Base-by-base conservation (phyloP, 1,140 invertebrate species). In the Choristoneura fumiferana region DNA sequence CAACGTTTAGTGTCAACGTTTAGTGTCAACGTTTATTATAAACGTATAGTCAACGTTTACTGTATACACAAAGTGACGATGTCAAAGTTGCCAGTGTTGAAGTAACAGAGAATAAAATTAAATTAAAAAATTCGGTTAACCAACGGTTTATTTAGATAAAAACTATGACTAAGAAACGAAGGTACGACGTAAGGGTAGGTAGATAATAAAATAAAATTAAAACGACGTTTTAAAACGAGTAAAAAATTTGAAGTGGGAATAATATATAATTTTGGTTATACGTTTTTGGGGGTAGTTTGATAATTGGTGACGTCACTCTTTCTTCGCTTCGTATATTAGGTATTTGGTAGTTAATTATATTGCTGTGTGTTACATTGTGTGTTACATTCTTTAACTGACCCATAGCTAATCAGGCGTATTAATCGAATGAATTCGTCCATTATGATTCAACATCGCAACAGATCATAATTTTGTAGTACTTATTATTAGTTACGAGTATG, bases 91-190 rank as follows among this genome's bases (percentile, higher is more conserved):
- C 43, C 43, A 49, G 43, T 29, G 4, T 10, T 17, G 22, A 49
- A 22, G 10, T 22, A 22, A 49, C 15, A 18, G 17, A 49, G n/a
- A 43, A 49, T 49, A 49, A 33, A 45, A 22, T 15, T 45, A 45
- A 45, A 45, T 40, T 40, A 49, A 29, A 29, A 29, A 49, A 22
- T 49, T n/a, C 17, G 22, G 22, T 49, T 33, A 49, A 49, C 43
- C 22, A 49, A 49, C 29, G 10, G 18, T 49, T 49, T 9, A 49
- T 49, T 29, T 22, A 33, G 12, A 12, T 49, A 29, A 49, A 40
- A 49, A 29, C 43, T 33, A 33, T 49, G 43, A 18, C 15, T 45
- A 45, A 45, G 40, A 29, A 49, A 13, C 18, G 43, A 49, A 49
- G 22, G 22, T 49, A 22, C 12, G 43, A 22, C 29, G 14, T 49